Conservation (phyloP, 2,888 invertebrate species). For the Lymantria dispar region DNA sequence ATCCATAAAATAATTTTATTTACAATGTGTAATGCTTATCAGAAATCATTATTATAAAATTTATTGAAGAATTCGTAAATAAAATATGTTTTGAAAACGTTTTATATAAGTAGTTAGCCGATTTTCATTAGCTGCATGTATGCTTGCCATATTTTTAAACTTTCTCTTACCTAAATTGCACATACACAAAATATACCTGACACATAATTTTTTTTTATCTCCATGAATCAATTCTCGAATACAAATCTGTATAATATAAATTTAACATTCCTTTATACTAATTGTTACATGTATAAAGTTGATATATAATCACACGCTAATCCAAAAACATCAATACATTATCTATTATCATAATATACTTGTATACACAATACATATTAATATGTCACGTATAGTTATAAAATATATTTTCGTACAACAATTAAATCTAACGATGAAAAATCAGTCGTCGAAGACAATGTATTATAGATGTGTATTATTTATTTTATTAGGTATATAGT, state of each 20-base stretch:
- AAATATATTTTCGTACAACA: constrained; percentile 54
- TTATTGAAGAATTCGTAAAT: no score
- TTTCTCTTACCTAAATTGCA: constrained; percentile 3
- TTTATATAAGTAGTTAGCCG: neutral
- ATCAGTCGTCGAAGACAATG: constrained; percentile 75
- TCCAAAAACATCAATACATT: constrained; percentile 52
- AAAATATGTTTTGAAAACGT: neutral
- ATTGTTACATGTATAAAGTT: constrained; percentile 44
- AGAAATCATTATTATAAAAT: no score
- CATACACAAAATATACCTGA: constrained; percentile 13
- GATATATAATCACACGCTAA: constrained; percentile 51
- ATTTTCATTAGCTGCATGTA: neutral
- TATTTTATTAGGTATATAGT: neutral
- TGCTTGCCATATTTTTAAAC: neutral
- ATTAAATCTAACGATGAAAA: constrained; percentile 65
- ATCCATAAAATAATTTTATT: no score
- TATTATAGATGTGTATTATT: constrained; percentile 18
- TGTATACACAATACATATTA: constrained; percentile 54
- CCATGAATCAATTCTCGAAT: constrained; percentile 11
- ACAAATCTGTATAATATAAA: constrained; percentile 21
- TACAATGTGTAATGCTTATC: no score
- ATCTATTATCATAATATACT: constrained; percentile 50
- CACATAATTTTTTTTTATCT: constrained; percentile 2
- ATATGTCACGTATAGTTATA: constrained; percentile 56
- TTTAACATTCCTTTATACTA: constrained; percentile 23